These are phyloP conservation scores for Cetoscarus ocellatus DNA, from an alignment of 2,797 vertebrate genomes.

Conservation along the genomic window DNA sequence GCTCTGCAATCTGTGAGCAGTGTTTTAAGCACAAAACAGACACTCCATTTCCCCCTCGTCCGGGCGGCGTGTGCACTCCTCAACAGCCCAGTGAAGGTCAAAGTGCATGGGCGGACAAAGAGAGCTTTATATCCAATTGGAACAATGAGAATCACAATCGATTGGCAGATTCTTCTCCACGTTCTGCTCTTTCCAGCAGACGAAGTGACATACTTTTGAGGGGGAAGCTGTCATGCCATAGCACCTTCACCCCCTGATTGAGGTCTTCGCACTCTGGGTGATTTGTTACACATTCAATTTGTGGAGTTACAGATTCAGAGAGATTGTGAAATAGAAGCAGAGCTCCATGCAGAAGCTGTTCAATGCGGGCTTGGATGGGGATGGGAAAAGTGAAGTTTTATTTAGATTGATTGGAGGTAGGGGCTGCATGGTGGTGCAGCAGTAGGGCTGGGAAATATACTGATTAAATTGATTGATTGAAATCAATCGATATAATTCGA, in stretches of 20 bases:
- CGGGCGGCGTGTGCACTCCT: slow-evolving; percentile 51
- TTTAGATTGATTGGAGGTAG: no score
- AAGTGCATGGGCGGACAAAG: slow-evolving; percentile 52
- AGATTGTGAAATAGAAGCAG: slow-evolving; percentile 27
- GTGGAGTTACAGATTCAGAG: slow-evolving; percentile 32
- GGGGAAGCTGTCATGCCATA: slow-evolving; percentile 13
- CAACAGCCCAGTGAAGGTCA: slow-evolving; percentile 65
- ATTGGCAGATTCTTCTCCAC: slow-evolving; percentile 45
- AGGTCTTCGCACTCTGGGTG: slow-evolving; percentile 51
- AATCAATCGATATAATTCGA: no score
- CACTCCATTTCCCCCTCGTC: slow-evolving; percentile 47
- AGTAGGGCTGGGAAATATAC: no score
- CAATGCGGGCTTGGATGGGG: not conserved
- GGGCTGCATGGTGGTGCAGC: no score
- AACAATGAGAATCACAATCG: slow-evolving; percentile 59
- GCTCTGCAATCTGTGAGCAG: slow-evolving; percentile 71
- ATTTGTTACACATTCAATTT: slow-evolving; percentile 42
- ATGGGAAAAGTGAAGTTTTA: no score
- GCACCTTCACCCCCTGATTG: slow-evolving; percentile 29
- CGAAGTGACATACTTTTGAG: slow-evolving; percentile 32
- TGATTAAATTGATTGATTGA: no score
- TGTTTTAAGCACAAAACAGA: slow-evolving; percentile 72
- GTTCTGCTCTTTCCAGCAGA: slow-evolving; percentile 30
- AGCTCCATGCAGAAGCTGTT: not conserved
- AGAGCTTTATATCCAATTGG: slow-evolving; percentile 52